Evolutionary conservation across 1,140 invertebrate species (phyloP), one percentile per base, ranked within the genome.

Genomic region (Panonychus citri): DNA sequence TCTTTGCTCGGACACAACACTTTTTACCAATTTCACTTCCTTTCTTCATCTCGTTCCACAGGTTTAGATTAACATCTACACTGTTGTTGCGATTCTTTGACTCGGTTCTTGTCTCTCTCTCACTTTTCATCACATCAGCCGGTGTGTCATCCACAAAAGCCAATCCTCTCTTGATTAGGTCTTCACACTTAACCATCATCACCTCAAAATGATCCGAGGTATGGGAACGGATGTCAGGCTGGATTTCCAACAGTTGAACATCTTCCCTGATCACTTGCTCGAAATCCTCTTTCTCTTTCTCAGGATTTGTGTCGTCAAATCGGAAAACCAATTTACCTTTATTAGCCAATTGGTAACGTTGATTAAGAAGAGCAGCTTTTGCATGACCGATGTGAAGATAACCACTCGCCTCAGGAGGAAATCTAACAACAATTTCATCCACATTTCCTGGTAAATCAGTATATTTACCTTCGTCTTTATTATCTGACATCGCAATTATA

Each of bases 281-380:
- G 75, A 94, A 99, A 63, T 97, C 84, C n/a, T 82, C 82, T 67
- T 93, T 89, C 68, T 99, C 95, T 68, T 99, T 99, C 4, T 89
- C 93, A 37, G 95, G 95, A 73, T 99, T 99, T 8, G 95, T 99
- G 67, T 99, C 95, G 74, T 99, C 95, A 73, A 99, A 99, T 63
- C 95, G 76, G 88, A 99, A 91, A 53, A 99, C 87, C 0, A 99
- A 75, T 67, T 85, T 84, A 0, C 95, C 95, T 66, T 96, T 74
- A 69, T 95, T 98, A 17, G 77, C 73, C 65, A 87, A 76, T 59
- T 95, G 85, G 66, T 99, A 99, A 71, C 97, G 86, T 65, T 97
- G 89, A 74, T 99, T 99, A 2, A 99, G 73, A 1, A 99, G 74
- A 28, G 94, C 94, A 50, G 95, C 95, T 73, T 99, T 99, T 0